phyloP scores from a whole-genome alignment of 1,140 invertebrate species.

The Saccostrea glomerata region DNA sequence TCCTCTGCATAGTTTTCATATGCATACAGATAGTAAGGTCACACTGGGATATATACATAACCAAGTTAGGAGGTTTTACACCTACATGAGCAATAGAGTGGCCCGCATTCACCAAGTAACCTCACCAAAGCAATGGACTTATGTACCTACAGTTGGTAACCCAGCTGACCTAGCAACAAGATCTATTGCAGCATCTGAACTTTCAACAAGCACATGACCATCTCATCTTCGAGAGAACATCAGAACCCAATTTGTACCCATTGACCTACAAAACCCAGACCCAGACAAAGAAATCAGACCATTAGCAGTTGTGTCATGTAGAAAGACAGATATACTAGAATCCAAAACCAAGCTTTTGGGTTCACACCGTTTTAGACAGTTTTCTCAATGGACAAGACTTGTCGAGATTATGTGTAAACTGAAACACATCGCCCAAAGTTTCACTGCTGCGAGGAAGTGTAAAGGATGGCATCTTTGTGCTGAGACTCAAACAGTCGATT shows the following conservation, averaged over 20 bases:
- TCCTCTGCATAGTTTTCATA: background rate
- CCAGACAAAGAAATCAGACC: conserved; percentile 44
- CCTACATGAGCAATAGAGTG: conserved; percentile 58
- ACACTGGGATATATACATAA: conserved; percentile 57
- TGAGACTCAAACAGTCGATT: conserved; percentile 34
- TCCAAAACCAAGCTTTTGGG: no score
- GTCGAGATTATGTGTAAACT: background rate
- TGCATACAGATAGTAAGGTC: conserved; percentile 52
- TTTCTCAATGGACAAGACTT: conserved; percentile 23
- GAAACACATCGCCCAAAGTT: conserved; percentile 40
- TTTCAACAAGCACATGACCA: conserved; percentile 35
- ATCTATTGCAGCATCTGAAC: background rate
- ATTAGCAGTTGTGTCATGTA: background rate
- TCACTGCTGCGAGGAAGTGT: background rate
- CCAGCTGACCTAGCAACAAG: conserved; percentile 43
- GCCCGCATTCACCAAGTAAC: conserved; percentile 34
- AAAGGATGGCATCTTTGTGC: no score
- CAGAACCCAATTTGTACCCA: background rate
- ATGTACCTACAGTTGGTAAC: conserved; percentile 17
- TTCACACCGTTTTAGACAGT: background rate
- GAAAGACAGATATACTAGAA: background rate
- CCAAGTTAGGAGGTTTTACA: conserved; percentile 49
- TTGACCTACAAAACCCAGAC: conserved; percentile 2
- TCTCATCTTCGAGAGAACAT: background rate
- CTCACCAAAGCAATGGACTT: conserved; percentile 44